phyloP scores from a whole-genome alignment of 2,797 vertebrate species.

The Helicolenus hilgendorfi region DNA sequence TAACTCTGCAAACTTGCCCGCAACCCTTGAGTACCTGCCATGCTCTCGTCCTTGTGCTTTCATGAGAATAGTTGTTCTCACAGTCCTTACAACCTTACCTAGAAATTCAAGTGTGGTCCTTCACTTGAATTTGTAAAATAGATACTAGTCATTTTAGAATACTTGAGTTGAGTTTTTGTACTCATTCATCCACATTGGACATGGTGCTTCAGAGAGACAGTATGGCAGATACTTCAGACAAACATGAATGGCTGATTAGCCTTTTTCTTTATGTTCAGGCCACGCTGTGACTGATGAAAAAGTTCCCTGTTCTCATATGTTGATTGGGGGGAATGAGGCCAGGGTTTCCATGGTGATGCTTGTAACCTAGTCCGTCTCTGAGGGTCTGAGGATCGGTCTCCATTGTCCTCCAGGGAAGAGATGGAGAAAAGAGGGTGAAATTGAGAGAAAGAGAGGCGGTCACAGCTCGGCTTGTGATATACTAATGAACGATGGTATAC shows the following conservation, averaged over 20 bases:
- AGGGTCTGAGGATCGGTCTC: constrained; percentile 56
- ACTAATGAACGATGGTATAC: background rate
- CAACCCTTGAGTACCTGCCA: background rate
- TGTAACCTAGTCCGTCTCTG: constrained; percentile 69
- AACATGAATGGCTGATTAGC: constrained; percentile 1
- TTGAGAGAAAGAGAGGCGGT: constrained; percentile 5
- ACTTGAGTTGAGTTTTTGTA: background rate
- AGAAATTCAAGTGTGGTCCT: background rate
- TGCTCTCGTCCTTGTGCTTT: background rate
- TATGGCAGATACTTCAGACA: constrained; percentile 6
- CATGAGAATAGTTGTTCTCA: background rate
- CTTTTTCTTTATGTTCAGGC: constrained; percentile 44
- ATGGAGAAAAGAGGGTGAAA: constrained; percentile 19
- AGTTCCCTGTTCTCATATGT: constrained; percentile 51
- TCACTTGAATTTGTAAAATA: background rate
- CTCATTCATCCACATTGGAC: background rate
- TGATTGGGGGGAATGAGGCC: constrained; percentile 58
- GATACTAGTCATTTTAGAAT: background rate
- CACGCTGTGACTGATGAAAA: constrained; percentile 45
- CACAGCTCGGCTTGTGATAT: background rate
- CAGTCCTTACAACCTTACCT: background rate
- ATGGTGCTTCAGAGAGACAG: background rate
- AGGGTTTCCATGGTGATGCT: constrained; percentile 68
- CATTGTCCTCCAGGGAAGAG: constrained; percentile 45
- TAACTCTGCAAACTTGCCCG: background rate